Conservation (phyloP, 2,888 invertebrate species). For the Ethmia dodecea region DNA sequence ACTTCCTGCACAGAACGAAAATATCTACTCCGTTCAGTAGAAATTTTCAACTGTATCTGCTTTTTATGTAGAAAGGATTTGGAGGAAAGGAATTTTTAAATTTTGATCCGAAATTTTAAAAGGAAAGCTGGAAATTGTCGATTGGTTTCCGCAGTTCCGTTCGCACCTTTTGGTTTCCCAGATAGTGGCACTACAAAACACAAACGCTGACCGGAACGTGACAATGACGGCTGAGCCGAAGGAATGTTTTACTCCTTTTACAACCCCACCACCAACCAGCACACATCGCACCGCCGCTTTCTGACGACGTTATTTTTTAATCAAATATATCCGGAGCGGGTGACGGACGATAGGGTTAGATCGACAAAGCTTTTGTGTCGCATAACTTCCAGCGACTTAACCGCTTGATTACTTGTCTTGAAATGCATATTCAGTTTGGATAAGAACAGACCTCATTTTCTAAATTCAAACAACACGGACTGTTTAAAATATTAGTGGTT, state of each 20-base stretch:
- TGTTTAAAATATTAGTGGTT: no score
- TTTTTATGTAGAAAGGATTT: no score
- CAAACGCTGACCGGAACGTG: slow-evolving; percentile 56
- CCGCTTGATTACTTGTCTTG: slow-evolving; percentile 5
- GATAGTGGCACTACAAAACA: slow-evolving; percentile 68
- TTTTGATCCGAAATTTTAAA: slow-evolving; percentile 18
- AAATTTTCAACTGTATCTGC: no score
- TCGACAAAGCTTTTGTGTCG: slow-evolving; percentile 32
- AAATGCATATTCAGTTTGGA: background rate
- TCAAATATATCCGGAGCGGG: slow-evolving; percentile 77
- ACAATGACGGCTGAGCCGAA: slow-evolving; percentile 73
- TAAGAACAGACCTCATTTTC: background rate
- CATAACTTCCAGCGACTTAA: background rate
- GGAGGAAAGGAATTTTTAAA: slow-evolving; percentile 10
- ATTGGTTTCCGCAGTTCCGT: slow-evolving; percentile 27
- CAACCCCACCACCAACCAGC: slow-evolving; percentile 41
- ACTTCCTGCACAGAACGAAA: no score
- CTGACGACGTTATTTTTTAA: slow-evolving; percentile 79
- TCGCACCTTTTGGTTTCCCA: slow-evolving; percentile 44
- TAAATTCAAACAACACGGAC: background rate
- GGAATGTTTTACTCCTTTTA: slow-evolving; percentile 67
- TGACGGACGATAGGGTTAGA: slow-evolving; percentile 75
- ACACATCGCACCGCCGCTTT: slow-evolving; percentile 50
- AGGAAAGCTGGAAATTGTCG: no score
- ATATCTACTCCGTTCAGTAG: no score